Percentiles rank a stretch among this genome's conserved stretches.
phyloP scores from a whole-genome alignment of 2,888 invertebrate genomes.

The Seira ritae region DNA sequence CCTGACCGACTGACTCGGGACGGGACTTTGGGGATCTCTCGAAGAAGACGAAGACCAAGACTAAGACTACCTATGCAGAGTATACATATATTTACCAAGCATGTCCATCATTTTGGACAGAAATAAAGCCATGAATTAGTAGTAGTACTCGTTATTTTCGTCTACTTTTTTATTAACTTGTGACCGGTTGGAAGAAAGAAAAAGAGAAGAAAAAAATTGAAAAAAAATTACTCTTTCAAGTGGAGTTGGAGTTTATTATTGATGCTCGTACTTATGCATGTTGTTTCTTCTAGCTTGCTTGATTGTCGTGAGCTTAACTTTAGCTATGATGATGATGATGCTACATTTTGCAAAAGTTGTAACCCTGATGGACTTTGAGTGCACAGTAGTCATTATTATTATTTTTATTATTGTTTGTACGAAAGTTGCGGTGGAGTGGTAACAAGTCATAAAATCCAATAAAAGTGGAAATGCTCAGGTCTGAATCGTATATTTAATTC shows the following conservation, averaged over 20 bases:
- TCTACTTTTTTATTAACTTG: conserved; percentile 28
- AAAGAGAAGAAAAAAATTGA: background rate
- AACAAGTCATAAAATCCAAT: conserved; percentile 46
- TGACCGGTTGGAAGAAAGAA: conserved; percentile 31
- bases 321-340: conserved; percentile 16
- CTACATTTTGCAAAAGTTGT: too few species aligned
- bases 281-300: background rate
- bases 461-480: background rate
- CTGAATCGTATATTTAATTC: background rate
- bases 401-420: conserved; percentile 5
- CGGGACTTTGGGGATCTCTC: too few species aligned
- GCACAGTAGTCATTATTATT: conserved; percentile 10
- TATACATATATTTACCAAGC: conserved; percentile 23
- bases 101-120: conserved; percentile 48
- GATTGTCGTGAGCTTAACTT: conserved; percentile 33
- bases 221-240: background rate
- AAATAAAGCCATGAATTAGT: conserved; percentile 47
- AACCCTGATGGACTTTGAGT: background rate
- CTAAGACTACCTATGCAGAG: too few species aligned
- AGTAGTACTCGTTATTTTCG: conserved; percentile 35
- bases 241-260: background rate
- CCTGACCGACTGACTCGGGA: too few species aligned
- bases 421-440: conserved; percentile 21
- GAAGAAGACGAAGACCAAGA: too few species aligned
- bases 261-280: background rate